Evolutionary conservation across 2,797 vertebrate species (phyloP).

Genomic region (Phaenicophaeus curvirostris): DNA sequence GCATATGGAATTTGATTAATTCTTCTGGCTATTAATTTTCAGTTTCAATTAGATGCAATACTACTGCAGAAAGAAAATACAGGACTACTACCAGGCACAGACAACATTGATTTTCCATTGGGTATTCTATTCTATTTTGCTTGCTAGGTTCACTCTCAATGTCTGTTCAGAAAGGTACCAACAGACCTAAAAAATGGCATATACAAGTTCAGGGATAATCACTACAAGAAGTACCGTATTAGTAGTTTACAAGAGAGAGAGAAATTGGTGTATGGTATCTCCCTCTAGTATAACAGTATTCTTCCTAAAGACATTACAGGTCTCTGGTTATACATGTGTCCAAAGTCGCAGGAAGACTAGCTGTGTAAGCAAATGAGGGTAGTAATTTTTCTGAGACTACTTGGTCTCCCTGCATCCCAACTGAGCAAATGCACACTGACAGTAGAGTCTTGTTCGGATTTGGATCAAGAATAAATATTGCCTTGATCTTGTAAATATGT

Average conservation of each 20-base stretch:
- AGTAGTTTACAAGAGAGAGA: neutral
- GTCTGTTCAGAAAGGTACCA: neutral
- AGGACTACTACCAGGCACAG: neutral
- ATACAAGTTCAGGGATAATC: neutral
- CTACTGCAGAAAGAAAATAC: conserved; percentile 13
- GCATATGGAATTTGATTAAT: conserved; percentile 71
- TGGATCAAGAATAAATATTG: neutral
- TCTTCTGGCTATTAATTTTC: conserved; percentile 69
- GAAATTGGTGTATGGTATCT: neutral
- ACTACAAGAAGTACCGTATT: neutral
- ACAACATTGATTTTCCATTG: neutral
- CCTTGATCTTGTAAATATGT: neutral
- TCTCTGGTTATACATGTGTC: neutral
- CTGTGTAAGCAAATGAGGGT: neutral
- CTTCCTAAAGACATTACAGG: neutral
- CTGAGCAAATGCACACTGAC: neutral
- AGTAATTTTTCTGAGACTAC: neutral
- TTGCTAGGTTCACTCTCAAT: neutral
- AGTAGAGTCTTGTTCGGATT: neutral
- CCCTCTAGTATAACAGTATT: neutral
- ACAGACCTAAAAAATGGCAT: neutral
- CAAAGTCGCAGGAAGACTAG: neutral
- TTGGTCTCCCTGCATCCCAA: neutral
- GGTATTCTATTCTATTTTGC: neutral
- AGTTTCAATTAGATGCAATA: conserved; percentile 61